Percentiles rank a stretch among this genome's conserved stretches.
Evolutionary conservation across 2,888 invertebrate species (phyloP).

Genomic region (Drosophila neonasuta): DNA sequence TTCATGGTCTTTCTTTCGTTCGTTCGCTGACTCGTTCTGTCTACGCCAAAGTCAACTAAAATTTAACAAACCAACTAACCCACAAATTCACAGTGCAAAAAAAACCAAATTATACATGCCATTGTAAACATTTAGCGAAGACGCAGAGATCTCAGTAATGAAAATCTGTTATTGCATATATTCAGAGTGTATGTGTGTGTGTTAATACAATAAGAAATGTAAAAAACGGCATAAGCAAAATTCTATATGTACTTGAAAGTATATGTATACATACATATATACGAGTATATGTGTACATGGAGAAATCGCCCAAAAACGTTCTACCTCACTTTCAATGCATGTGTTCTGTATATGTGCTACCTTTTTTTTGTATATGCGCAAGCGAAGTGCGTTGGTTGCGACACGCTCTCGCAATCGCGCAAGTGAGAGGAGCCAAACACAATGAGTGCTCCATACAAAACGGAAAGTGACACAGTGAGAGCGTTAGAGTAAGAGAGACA

Average conservation of each 20-base stretch:
- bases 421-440: constrained; percentile 31
- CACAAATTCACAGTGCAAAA: constrained; percentile 42
- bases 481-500: constrained; percentile 26
- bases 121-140: constrained; percentile 42
- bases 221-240: constrained; percentile 49
- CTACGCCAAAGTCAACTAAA: constrained; percentile 42
- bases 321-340: constrained; percentile 56
- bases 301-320: constrained; percentile 78
- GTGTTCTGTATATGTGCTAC: constrained; percentile 42
- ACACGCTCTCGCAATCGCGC: constrained; percentile 46
- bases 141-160: constrained; percentile 36
- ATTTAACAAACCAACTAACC: constrained; percentile 46
- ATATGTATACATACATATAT: constrained; percentile 28
- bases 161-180: constrained; percentile 40
- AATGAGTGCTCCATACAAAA: constrained; percentile 29
- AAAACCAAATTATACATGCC: constrained; percentile 21
- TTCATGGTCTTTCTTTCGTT: constrained; percentile 38
- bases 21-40: constrained; percentile 20
- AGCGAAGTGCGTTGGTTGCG: constrained; percentile 49
- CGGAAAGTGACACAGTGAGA: constrained; percentile 7
- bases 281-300: constrained; percentile 56
- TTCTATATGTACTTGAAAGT: constrained; percentile 27
- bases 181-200: constrained; percentile 28
- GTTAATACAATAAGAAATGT: constrained; percentile 43
- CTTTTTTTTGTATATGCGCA: constrained; percentile 64